Evolutionary conservation across 2,113 vertebrate species (phyloP), one percentile per base, ranked within the genome.

Genomic region (Brienomyrus longianalis): DNA sequence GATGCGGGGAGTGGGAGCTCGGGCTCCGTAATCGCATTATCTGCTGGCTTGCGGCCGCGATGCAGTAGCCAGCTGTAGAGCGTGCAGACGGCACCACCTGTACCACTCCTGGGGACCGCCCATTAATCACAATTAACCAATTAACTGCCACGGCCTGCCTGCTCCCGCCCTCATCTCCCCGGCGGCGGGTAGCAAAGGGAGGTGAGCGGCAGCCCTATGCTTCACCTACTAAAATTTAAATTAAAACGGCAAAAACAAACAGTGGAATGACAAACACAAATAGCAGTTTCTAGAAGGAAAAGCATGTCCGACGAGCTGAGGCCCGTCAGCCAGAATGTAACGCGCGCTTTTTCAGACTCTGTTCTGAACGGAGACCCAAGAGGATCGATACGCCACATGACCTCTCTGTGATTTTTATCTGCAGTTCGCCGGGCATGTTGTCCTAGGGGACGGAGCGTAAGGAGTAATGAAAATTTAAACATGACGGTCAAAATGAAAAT

Each of bases 121-220:
- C 96, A 97, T 97, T 97, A 95, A 97, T 97, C 97, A 97, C 92
- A 94, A 96, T 96, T 94, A 95, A 94, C 96, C 96, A 96, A 97
- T 97, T 97, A 97, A 92, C 94, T 39, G 59, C 91, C 86, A 91
- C 93, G 52, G 92, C 94, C 94, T 91, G 94, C 95, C 95, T 93
- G 90, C 92, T 88, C 93, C 93, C 92, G 92, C 94, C 94, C 90
- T 92, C 93, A 92, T 92, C 92, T 47, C 91, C 27, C 10, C 23
- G 27, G 5, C 83, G 77, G 59, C 31, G n/a, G 13, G 39, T 31
- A 10, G 21, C 50, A 54, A 84, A 45, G 52, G 59, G 48, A 80
- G 89, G 86, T 83, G 77, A 27, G 47, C 59, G 35, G 47, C 27
- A 87, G 11, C 31, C 23, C 51, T 15, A 15, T 31, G 0, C 11